Conservation (phyloP, 1,140 invertebrate species). For the Riptortus pedestris region DNA sequence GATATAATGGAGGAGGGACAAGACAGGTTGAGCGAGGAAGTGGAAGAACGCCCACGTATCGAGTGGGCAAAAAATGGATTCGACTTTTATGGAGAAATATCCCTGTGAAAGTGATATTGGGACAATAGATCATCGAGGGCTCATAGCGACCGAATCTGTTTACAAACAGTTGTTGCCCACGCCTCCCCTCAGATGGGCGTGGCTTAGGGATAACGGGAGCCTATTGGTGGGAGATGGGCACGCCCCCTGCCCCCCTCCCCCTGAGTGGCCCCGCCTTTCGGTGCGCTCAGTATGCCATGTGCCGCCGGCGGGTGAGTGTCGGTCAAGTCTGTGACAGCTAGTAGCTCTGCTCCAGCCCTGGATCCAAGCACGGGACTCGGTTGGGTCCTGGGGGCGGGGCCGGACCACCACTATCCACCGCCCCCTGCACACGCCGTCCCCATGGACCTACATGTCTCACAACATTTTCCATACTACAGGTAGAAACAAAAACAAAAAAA, state of each 20-base stretch:
- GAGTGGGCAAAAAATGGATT: too few relatives aligned
- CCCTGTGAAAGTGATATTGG: neutral
- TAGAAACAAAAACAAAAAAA: too few relatives aligned
- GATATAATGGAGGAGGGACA: too few relatives aligned
- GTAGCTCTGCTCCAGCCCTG: neutral
- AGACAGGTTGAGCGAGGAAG: too few relatives aligned
- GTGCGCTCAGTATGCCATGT: conserved; percentile 6
- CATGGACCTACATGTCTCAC: conserved; percentile 76
- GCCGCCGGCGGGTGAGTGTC: conserved; percentile 7
- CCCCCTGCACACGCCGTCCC: conserved; percentile 52
- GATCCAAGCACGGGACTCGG: conserved; percentile 5
- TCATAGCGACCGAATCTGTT: neutral
- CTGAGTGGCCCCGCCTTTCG: neutral
- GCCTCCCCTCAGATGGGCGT: neutral
- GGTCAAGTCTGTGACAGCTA: too few relatives aligned
- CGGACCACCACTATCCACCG: conserved; percentile 14
- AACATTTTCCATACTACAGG: conserved; percentile 80
- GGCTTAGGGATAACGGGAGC: neutral
- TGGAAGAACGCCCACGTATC: too few relatives aligned
- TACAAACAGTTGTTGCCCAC: neutral
- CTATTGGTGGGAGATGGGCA: neutral
- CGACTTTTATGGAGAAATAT: too few relatives aligned
- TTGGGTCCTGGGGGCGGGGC: conserved; percentile 25
- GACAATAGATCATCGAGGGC: neutral
- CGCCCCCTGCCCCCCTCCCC: neutral